Evolutionary conservation across 2,797 vertebrate species (phyloP), one percentile per base, ranked within the genome.

Genomic region (Hippopotamyrus pictus): DNA sequence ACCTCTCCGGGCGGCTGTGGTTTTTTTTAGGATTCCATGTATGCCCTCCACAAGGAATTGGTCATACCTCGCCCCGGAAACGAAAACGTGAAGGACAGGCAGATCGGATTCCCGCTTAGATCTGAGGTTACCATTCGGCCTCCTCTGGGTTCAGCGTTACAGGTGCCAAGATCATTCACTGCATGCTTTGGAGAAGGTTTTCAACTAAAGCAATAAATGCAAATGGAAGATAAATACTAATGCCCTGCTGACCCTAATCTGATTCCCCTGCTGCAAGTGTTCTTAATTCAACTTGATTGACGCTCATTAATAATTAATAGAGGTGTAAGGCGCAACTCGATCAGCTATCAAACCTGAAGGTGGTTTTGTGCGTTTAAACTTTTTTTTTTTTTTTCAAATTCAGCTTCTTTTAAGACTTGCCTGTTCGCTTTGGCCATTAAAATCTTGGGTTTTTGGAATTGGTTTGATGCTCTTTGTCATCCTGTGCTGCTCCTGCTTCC

Each of bases 261-360:
- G 22, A 87, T n/a, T 53, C 85, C 65, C 84, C 83, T 82, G 87
- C 87, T 9, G 62, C 79, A 88, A 89, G 83, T 46, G 54, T 89
- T 89, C 57, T 41, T 79, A 85, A 88, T 25, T 62, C 79, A 84
- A 65, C 59, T 69, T 37, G 53, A 65, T 89, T 92, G 83, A 91
- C 91, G 54, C 85, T 50, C 90, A 89, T 90, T 88, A 91, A 84
- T 90, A 59, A 69, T 88, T 82, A 51, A 90, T n/a, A n/a, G 37
- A 89, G 73, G 57, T 57, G 7, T 59, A 69, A 57, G 53, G 62
- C 25, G 65, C 82, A 88, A 89, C 48, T 87, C 53, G 3, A 29
- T n/a, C 37, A n/a, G 73, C 50, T 79, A 19, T 44, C 37, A 17
- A 44, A 76, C 29, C 69, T 41, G 33, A 76, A 76, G 69, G 5